phyloP scores from a whole-genome alignment of 2,888 invertebrate genomes.

The Caenorhabditis sp. region DNA sequence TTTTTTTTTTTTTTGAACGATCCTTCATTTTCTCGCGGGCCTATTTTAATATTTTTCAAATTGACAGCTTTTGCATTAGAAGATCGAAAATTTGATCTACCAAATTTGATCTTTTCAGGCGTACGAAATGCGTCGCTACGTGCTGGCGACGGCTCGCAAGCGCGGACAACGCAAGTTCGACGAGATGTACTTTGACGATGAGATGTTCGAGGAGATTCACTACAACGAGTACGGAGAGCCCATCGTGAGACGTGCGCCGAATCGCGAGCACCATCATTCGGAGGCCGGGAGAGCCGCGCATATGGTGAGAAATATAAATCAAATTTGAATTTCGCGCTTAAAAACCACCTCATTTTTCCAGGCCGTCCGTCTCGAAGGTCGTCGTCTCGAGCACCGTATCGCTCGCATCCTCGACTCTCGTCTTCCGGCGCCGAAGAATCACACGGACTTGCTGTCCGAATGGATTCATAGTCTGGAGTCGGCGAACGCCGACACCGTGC shows the following conservation, averaged over 20 bases:
- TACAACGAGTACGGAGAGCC: conserved; percentile 49
- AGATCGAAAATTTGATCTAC: no score
- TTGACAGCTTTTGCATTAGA: no score
- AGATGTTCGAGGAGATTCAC: conserved; percentile 58
- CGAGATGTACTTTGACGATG: conserved; percentile 51
- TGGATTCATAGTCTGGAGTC: conserved; percentile 50
- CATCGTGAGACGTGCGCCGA: not conserved
- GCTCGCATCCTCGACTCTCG: conserved; percentile 21
- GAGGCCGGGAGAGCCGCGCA: conserved; percentile 37
- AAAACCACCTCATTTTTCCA: conserved; percentile 6
- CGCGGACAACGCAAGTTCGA: conserved; percentile 12
- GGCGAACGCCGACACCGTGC: conserved; percentile 17
- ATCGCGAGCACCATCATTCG: not conserved
- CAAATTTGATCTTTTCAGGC: conserved; percentile 55
- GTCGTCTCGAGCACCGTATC: conserved; percentile 56
- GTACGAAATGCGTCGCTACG: conserved; percentile 64
- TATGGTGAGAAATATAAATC: conserved; percentile 9
- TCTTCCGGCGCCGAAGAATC: not conserved
- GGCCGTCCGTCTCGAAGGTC: conserved; percentile 38
- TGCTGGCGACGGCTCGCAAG: conserved; percentile 43
- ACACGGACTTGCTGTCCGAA: conserved; percentile 44
- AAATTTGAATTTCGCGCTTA: not conserved
- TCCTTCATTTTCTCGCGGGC: no score
- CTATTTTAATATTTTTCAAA: no score
- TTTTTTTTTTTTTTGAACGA: no score